Conservation (phyloP, 2,113 vertebrate genomes). For the Catharus bicknelli region DNA sequence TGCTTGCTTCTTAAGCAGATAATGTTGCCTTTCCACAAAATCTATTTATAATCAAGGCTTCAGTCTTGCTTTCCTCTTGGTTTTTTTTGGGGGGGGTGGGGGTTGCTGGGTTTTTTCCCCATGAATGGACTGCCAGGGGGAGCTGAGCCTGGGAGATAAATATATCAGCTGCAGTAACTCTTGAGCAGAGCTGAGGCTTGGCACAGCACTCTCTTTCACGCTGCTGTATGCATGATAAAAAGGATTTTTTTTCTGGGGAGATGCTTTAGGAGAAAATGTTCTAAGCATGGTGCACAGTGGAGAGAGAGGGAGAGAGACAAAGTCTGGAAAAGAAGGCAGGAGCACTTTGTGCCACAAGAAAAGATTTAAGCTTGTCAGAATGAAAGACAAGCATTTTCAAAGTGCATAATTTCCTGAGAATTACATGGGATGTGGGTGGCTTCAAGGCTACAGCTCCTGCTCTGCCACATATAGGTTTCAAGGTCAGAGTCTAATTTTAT, state of each 20-base stretch:
- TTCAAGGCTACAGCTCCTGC: slow-evolving; percentile 25
- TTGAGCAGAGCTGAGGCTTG: background rate
- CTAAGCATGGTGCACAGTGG: background rate
- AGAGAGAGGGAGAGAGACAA: background rate
- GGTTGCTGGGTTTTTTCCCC: background rate
- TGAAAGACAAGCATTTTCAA: slow-evolving; percentile 9
- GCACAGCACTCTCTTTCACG: fast-evolving
- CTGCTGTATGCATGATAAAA: background rate
- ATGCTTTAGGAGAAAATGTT: slow-evolving; percentile 10
- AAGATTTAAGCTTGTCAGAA: background rate
- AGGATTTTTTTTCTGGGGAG: background rate
- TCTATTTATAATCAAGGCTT: background rate
- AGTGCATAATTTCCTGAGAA: slow-evolving; percentile 6
- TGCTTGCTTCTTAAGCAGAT: background rate
- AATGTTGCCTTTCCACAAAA: background rate
- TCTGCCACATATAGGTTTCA: slow-evolving; percentile 16
- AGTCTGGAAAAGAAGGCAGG: background rate
- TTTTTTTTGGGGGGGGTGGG: background rate
- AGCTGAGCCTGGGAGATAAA: slow-evolving; percentile 28
- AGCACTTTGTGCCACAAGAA: background rate
- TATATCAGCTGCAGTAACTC: background rate
- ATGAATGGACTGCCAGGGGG: background rate
- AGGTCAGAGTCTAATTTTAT: slow-evolving; percentile 40
- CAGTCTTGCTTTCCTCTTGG: background rate
- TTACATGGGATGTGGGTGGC: slow-evolving; percentile 17